Base-by-base conservation (phyloP, 2,797 vertebrate genomes). In the Chromis chromis region DNA sequence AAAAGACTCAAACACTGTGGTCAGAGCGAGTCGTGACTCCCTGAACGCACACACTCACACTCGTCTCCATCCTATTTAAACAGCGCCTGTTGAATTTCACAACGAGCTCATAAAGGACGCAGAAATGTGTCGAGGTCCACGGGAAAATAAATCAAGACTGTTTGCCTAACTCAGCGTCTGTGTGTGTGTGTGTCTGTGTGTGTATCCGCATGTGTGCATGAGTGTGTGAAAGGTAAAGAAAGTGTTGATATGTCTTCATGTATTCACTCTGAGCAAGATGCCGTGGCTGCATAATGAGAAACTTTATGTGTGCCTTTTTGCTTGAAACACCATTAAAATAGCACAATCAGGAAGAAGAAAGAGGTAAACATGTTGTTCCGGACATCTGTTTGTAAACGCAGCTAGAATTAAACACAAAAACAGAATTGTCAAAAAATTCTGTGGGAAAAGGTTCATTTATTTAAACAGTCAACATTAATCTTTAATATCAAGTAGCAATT, bases 11-110 rank as follows among this genome's bases (percentile, higher is more conserved):
- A 70, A 79, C 70, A 76, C 69, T 70, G 70, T 53, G 64, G 71
- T 69, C 58, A 27, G 60, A 79, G 87, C 74, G 0, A 52, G 82
- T 46, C 74, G 76, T 83, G 86, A 88, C 84, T 60, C 76, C 77
- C 53, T 49, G 61, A 76, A 74, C 74, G 81, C 81, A 85, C 76
- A 79, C 57, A 74, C 63, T 69, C 57, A 76, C 48, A n/a, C 64
- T 52, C 6, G 75, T 82, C 76, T 79, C 65, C 25, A 11, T 81
- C 85, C 90, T 88, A 81, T 93, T 92, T 94, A 93, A 91, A 93
- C 76, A 92, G 69, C 60, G 83, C 65, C 85, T 93, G 94, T 76
- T 93, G 91, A 95, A 95, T 96, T 95, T 96, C 94, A 93, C 94
- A 95, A 94, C 84, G 87, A 81, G 87, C 83, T 88, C 83, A 89